Evolutionary conservation across 2,113 vertebrate genomes (phyloP), one percentile per base, ranked within the genome.

Genomic region (Suncus etruscus): DNA sequence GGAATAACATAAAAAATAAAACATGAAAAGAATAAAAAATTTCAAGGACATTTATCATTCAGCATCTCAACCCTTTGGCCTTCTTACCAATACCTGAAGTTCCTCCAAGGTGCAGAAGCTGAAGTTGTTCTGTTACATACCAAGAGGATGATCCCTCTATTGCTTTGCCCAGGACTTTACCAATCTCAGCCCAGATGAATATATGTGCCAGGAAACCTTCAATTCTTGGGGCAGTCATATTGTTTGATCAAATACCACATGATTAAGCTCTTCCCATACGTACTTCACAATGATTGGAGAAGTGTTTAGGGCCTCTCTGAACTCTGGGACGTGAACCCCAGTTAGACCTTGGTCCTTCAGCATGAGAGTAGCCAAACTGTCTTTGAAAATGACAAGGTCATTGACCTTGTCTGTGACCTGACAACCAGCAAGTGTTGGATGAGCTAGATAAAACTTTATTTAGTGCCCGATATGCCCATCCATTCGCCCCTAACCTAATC

Each of bases 191-290:
- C 24, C 2, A 79, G 86, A 51, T 1, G 58, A 39, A 39, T 39
- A 25, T 18, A 4, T 15, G 15, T 81, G 20, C 45, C 27, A 32
- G 32, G 31, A 76, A 39, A 75, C 24, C 18, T 1, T 2, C 22
- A 63, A 29, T 75, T 2, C 15, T 45, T 39, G 73, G 66, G 29
- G 5, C 72, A 83, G 63, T 8, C 10, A 51, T 45, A 47, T n/a
- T 2, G 39, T 31, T 81, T 92, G 54, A 16, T 70, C 39, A 82
- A 68, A 29, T 80, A 75, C 11, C 11, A 11, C 54, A 66, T 63
- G 45, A 14, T 79, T 81, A 66, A 76, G 24, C 31, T 80, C 80
- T 91, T 80, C 80, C 88, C n/a, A 73, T 29, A 14, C 72, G 65
- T 32, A 18, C 8, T 78, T 18, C 50, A 31, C 66, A 65, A 29